phyloP scores from a whole-genome alignment of 2,113 vertebrate genomes.

The Cyanoderma ruficeps region DNA sequence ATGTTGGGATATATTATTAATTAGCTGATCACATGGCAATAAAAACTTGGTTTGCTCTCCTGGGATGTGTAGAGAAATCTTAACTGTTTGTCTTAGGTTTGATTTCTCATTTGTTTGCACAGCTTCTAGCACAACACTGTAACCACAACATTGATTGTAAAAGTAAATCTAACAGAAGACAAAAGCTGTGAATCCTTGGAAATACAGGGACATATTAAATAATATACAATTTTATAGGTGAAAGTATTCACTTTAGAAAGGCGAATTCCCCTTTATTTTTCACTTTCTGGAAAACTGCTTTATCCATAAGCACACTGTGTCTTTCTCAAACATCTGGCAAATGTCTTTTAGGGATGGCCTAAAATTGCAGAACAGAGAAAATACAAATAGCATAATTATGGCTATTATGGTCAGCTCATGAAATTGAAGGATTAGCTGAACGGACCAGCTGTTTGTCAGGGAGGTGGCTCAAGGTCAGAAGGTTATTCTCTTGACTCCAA shows the following conservation, averaged over 20 bases:
- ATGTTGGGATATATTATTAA: not conserved
- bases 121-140: not conserved
- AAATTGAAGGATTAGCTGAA: conserved; percentile 63
- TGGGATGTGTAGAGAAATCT: not conserved
- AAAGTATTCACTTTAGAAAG: not conserved
- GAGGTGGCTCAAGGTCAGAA: conserved; percentile 48
- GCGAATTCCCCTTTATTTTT: not conserved
- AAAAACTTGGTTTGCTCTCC: not conserved
- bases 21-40: not conserved
- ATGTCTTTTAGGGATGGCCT: not conserved
- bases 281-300: not conserved
- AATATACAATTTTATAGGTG: not conserved
- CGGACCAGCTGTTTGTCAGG: not conserved
- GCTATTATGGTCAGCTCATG: not conserved
- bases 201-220: not conserved
- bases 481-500: conserved; percentile 24
- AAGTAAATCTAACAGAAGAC: not conserved
- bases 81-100: not conserved
- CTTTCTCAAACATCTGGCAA: conserved; percentile 20
- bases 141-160: not conserved
- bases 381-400: conserved; percentile 55
- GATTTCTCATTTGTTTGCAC: not conserved
- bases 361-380: conserved; percentile 47
- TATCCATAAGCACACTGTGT: not conserved
- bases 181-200: not conserved